phyloP scores from a whole-genome alignment of 2,113 vertebrate species.

The Glareola pratincola region DNA sequence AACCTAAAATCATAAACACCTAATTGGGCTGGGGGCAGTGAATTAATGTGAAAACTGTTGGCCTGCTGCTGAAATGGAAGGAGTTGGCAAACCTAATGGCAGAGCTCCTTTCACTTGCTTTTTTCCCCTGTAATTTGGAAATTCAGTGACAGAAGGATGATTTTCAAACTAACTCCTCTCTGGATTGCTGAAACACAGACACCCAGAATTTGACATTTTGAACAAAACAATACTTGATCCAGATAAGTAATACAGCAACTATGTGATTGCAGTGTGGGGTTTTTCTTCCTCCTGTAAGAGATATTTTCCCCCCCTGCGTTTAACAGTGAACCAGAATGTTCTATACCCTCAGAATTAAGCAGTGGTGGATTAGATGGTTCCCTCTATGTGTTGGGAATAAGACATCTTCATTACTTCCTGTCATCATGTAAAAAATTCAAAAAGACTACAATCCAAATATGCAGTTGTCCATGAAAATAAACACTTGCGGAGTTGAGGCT shows the following conservation, averaged over 20 bases:
- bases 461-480: not conserved
- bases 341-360: not conserved
- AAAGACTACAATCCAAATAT: not conserved
- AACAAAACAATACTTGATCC: slow-evolving; percentile 53
- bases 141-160: slow-evolving; percentile 68
- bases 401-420: not conserved
- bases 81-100: slow-evolving; percentile 28
- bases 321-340: not conserved
- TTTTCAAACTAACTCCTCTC: slow-evolving; percentile 53
- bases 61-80: slow-evolving; percentile 12
- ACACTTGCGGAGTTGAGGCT: not conserved
- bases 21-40: slow-evolving; percentile 11
- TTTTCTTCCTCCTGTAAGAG: not conserved
- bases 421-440: not conserved
- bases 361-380: not conserved
- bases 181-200: slow-evolving; percentile 50
- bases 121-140: slow-evolving; percentile 22
- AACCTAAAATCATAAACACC: not conserved
- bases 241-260: slow-evolving; percentile 23
- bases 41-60: slow-evolving; percentile 11
- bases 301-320: not conserved
- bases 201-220: slow-evolving; percentile 62
- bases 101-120: not conserved
- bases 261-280: not conserved
- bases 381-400: not conserved